Percentiles rank a stretch among this genome's conserved stretches.
phyloP scores from a whole-genome alignment of 2,113 vertebrate species.

The Mesitornis unicolor region DNA sequence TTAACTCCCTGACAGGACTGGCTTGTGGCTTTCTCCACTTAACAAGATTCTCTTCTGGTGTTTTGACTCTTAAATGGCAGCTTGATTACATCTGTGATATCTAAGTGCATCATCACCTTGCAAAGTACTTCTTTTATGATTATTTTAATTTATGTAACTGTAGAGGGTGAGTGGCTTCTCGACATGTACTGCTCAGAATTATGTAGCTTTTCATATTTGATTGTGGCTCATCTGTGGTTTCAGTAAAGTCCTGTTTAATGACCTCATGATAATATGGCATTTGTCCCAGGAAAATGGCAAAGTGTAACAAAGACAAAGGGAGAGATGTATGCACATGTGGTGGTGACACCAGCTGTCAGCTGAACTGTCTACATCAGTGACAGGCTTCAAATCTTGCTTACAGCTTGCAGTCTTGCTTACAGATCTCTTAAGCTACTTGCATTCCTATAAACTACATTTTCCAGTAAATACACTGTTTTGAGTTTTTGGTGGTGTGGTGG shows the following conservation, averaged over 20 bases:
- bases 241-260: background rate
- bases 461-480: background rate
- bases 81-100: rapidly evolving
- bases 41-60: background rate
- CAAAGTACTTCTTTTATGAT: background rate
- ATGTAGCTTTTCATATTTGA: rapidly evolving
- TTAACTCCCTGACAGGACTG: background rate
- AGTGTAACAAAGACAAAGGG: background rate
- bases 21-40: background rate
- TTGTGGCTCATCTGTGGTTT: background rate
- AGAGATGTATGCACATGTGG: rapidly evolving
- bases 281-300: background rate
- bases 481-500: no score
- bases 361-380: background rate
- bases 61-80: background rate
- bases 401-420: background rate
- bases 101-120: background rate
- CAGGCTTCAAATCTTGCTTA: background rate
- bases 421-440: background rate
- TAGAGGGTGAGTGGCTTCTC: background rate
- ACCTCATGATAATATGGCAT: background rate
- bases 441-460: background rate
- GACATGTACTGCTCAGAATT: rapidly evolving
- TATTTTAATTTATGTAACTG: background rate
- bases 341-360: background rate